phyloP scores from a whole-genome alignment of 2,888 invertebrate genomes.

The Lasioglossum malachurum region DNA sequence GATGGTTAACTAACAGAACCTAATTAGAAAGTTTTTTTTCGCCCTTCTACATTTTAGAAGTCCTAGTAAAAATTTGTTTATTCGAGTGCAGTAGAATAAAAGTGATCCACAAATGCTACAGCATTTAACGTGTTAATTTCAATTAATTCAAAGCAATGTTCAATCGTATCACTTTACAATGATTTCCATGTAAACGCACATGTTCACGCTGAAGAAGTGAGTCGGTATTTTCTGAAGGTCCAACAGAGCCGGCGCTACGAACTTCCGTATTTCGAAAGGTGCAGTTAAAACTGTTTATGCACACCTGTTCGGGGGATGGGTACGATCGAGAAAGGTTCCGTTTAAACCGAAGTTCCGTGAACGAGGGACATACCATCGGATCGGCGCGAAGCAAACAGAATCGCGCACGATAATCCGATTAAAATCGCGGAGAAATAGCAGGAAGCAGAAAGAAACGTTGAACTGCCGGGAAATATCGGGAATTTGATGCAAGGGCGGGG shows the following conservation, averaged over 20 bases:
- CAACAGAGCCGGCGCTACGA: not conserved
- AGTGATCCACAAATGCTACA: no score
- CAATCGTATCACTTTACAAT: not conserved
- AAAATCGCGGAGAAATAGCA: slow-evolving; percentile 19
- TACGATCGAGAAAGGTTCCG: not conserved
- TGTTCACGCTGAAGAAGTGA: not conserved
- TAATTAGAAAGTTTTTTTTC: no score
- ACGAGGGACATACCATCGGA: not conserved
- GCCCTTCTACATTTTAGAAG: not conserved
- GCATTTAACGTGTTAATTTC: not conserved
- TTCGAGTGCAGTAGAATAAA: no score
- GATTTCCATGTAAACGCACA: not conserved
- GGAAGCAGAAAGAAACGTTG: slow-evolving; percentile 14
- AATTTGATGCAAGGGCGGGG: slow-evolving; percentile 1
- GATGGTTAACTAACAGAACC: no score
- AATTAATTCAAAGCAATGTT: not conserved
- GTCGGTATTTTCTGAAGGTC: not conserved
- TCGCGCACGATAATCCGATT: slow-evolving; percentile 13
- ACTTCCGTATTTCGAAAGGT: not conserved
- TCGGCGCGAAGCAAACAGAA: slow-evolving; percentile 1
- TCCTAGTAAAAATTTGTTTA: not conserved
- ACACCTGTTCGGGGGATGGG: not conserved
- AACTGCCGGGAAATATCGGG: not conserved
- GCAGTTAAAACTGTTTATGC: not conserved
- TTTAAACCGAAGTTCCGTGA: not conserved